Conservation (phyloP, 2,797 vertebrate species). For the Cynopterus sphinx region DNA sequence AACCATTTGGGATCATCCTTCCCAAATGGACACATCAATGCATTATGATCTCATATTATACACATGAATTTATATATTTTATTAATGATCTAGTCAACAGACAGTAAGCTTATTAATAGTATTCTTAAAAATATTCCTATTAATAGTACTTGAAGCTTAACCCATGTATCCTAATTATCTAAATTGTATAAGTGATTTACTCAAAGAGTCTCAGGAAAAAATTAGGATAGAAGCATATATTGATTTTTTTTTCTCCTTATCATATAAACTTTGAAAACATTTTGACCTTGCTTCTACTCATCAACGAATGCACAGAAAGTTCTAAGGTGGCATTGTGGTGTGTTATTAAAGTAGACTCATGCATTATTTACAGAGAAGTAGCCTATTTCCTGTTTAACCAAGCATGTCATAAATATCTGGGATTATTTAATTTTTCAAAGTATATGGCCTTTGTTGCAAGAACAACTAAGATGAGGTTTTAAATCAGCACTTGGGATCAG, state of each 20-base stretch:
- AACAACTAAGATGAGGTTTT: slow-evolving; percentile 71
- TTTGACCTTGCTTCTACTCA: slow-evolving; percentile 60
- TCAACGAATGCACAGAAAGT: slow-evolving; percentile 68
- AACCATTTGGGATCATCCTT: slow-evolving; percentile 1
- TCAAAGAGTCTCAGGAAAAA: neutral
- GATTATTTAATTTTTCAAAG: slow-evolving; percentile 83
- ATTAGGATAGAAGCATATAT: neutral
- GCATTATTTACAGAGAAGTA: slow-evolving; percentile 80
- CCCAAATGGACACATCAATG: neutral
- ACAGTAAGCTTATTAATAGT: neutral
- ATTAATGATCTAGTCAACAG: slow-evolving; percentile 4
- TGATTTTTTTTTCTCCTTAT: neutral
- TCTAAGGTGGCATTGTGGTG: slow-evolving; percentile 73
- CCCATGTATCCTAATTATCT: neutral
- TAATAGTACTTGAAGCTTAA: neutral
- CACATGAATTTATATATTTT: slow-evolving; percentile 20
- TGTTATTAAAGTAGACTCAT: slow-evolving; percentile 74
- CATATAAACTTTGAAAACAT: slow-evolving; percentile 42
- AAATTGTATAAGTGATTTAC: neutral
- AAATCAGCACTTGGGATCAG: slow-evolving; percentile 70
- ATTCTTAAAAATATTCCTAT: neutral
- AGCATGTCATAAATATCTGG: slow-evolving; percentile 81
- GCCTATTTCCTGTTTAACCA: slow-evolving; percentile 84
- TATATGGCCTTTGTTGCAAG: slow-evolving; percentile 70
- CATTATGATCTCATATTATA: neutral